Percentiles rank a stretch among this genome's conserved stretches.
phyloP scores from a whole-genome alignment of 2,113 vertebrate genomes.

The Steatornis caripensis region DNA sequence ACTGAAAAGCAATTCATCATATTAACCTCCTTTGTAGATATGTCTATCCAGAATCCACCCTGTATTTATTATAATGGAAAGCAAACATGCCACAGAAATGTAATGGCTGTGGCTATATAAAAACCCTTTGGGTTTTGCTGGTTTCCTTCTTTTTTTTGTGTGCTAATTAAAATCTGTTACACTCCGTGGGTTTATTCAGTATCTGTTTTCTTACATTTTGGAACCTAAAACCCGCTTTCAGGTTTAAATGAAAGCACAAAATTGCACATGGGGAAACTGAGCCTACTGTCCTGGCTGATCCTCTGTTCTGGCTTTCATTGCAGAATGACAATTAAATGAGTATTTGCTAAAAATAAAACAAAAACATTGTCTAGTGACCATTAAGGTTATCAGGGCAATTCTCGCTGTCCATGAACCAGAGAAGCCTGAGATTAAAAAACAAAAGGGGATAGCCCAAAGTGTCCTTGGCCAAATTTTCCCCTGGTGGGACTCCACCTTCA shows the following conservation, averaged over 20 bases:
- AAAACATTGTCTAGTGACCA: not conserved
- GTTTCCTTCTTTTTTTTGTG: not conserved
- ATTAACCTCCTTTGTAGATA: not conserved
- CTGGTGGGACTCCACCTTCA: not conserved
- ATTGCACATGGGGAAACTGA: not conserved
- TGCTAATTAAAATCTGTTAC: not conserved
- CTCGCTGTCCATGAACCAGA: not conserved
- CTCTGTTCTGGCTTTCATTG: not conserved
- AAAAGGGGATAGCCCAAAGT: not conserved
- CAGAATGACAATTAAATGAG: not conserved
- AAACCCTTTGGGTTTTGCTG: not conserved
- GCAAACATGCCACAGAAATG: not conserved
- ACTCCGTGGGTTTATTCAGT: not conserved
- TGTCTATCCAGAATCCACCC: not conserved
- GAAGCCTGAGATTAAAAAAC: not conserved
- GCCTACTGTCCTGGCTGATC: not conserved
- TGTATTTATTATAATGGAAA: not conserved
- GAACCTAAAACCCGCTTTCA: not conserved
- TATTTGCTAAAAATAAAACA: not conserved
- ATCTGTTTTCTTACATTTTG: not conserved
- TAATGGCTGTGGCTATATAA: not conserved
- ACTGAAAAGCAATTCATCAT: not conserved
- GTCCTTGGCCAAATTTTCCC: not conserved
- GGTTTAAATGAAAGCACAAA: not conserved
- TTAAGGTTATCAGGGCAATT: not conserved